A percentile compares a stretch with the other conserved stretches of the same genome.
These are phyloP conservation scores for Bradypodion ventrale DNA, from an alignment of 2,797 vertebrate genomes.

Conservation along the genomic window DNA sequence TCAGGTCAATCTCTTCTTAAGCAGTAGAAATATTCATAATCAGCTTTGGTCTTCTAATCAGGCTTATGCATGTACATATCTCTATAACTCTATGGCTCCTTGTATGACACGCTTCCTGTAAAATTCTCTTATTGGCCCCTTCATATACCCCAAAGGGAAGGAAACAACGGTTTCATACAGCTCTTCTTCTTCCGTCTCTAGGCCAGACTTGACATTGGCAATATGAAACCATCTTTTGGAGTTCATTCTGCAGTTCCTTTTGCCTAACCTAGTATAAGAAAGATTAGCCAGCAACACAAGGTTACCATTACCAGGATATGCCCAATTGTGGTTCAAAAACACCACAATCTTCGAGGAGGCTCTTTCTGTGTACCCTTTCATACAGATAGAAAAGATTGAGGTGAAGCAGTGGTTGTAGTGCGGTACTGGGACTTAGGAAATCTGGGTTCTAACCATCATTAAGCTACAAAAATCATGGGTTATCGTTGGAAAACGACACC, in stretches of 20 bases:
- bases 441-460: background rate
- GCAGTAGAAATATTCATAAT: constrained; percentile 7
- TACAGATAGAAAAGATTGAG: too few species aligned
- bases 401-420: background rate
- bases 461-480: background rate
- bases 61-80: background rate
- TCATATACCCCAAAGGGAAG: background rate
- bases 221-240: too few species aligned
- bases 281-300: too few species aligned
- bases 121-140: background rate
- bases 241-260: too few species aligned
- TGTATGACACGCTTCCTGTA: background rate
- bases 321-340: too few species aligned
- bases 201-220: too few species aligned
- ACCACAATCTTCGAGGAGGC: too few species aligned
- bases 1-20: constrained; percentile 20
- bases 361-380: too few species aligned
- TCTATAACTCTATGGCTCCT: background rate
- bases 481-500: background rate
- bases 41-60: constrained; percentile 16
- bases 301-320: too few species aligned
- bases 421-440: background rate
- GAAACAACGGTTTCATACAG: background rate
- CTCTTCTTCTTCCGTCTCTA: too few species aligned
- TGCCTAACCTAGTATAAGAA: too few species aligned